These are phyloP conservation scores for Tragelaphus imberbis DNA, from an alignment of 2,113 vertebrate genomes.

Conservation along the genomic window DNA sequence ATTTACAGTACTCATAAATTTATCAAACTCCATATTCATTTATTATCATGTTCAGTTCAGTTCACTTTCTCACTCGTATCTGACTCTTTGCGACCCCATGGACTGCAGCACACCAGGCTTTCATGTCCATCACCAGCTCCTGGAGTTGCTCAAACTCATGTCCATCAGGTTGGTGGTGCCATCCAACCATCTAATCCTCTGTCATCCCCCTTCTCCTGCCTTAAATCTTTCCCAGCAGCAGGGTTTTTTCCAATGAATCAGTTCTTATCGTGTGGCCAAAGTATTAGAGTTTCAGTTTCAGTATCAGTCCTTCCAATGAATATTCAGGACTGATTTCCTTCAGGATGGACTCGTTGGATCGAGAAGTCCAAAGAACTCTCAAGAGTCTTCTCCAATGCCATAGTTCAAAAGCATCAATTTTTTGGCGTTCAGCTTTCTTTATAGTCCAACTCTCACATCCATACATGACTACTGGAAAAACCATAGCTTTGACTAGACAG, in stretches of 20 bases:
- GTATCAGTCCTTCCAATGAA: background rate
- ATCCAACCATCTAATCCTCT: background rate
- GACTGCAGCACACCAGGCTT: background rate
- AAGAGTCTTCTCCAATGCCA: background rate
- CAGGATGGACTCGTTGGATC: background rate
- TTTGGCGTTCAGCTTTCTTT: background rate
- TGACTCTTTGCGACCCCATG: background rate
- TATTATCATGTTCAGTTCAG: background rate
- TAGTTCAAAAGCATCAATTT: background rate
- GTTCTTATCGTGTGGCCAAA: background rate
- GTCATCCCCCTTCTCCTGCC: background rate
- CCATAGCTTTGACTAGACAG: background rate
- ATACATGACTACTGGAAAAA: background rate
- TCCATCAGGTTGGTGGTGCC: background rate
- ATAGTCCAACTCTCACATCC: background rate
- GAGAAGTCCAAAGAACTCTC: background rate
- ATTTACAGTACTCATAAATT: background rate
- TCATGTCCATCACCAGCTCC: background rate
- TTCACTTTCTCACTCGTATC: background rate
- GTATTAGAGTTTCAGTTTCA: background rate
- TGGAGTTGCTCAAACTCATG: background rate
- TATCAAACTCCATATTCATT: background rate
- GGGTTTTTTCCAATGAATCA: background rate
- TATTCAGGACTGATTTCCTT: background rate
- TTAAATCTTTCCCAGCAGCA: background rate